Evolutionary conservation across 1,140 invertebrate genomes (phyloP).

Genomic region (Drosophila virilis): DNA sequence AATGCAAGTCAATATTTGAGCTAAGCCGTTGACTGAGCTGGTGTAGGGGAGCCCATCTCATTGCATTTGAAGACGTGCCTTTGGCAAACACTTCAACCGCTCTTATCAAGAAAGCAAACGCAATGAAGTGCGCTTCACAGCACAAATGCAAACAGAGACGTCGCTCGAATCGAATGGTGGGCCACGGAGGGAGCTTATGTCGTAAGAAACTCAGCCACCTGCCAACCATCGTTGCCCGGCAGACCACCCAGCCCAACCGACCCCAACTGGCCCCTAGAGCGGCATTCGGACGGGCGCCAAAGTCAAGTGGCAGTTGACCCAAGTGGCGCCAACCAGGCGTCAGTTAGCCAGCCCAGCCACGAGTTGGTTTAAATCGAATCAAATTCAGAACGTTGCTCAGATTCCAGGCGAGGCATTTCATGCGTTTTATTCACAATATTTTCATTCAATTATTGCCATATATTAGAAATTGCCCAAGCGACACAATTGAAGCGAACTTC

Average conservation of each 20-base stretch:
- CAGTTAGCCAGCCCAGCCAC: neutral
- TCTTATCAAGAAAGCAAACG: slow-evolving; percentile 68
- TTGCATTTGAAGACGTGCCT: slow-evolving; percentile 50
- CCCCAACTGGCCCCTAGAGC: neutral
- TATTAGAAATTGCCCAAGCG: slow-evolving; percentile 14
- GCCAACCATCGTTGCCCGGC: neutral
- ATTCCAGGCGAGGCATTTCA: slow-evolving; percentile 13
- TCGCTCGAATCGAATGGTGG: neutral
- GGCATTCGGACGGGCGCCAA: slow-evolving; percentile 22
- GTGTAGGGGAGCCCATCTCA: slow-evolving; percentile 24
- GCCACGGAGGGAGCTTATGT: neutral
- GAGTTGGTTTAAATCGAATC: slow-evolving; percentile 34
- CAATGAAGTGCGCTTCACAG: slow-evolving; percentile 51
- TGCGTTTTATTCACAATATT: slow-evolving; percentile 13
- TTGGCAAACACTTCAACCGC: slow-evolving; percentile 65
- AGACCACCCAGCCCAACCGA: neutral
- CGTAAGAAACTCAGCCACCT: slow-evolving; percentile 1
- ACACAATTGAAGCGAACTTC: neutral
- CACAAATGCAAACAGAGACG: slow-evolving; percentile 58
- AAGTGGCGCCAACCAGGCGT: slow-evolving; percentile 22
- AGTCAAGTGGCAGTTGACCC: slow-evolving; percentile 36
- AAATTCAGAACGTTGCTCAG: slow-evolving; percentile 29
- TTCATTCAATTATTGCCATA: slow-evolving; percentile 50
- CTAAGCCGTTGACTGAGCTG: slow-evolving; percentile 5
- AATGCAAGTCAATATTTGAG: slow-evolving; percentile 44